A percentile compares a stretch with the other conserved stretches of the same genome.
These are phyloP conservation scores for Eulithis prunata DNA, from an alignment of 2,888 invertebrate species.

Conservation along the genomic window DNA sequence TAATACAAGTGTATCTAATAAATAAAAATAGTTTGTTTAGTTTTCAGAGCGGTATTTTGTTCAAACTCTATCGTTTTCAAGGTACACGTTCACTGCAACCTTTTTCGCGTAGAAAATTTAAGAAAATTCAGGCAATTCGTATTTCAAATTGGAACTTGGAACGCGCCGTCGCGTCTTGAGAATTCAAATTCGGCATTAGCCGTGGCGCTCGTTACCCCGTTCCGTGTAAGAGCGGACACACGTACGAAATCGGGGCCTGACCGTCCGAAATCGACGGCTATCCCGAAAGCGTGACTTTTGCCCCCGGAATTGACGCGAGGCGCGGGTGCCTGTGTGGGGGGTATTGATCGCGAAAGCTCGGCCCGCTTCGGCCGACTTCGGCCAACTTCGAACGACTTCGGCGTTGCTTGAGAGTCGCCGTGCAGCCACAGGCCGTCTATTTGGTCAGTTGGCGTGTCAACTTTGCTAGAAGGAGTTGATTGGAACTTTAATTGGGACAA, in stretches of 20 bases:
- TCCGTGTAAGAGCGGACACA: constrained; percentile 42
- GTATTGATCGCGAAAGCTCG: constrained; percentile 79
- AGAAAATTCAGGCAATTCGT: constrained; percentile 31
- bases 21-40: constrained; percentile 45
- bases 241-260: constrained; percentile 67
- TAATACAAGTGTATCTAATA: constrained; percentile 39
- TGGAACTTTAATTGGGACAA: constrained; percentile 81
- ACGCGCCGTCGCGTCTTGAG: constrained; percentile 41
- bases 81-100: constrained; percentile 15
- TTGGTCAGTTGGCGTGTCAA: constrained; percentile 77
- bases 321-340: constrained; percentile 67
- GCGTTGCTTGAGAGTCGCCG: constrained; percentile 67
- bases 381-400: constrained; percentile 68
- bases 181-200: constrained; percentile 59
- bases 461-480: constrained; percentile 73
- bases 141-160: constrained; percentile 45
- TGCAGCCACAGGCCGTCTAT: constrained; percentile 60
- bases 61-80: neutral
- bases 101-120: constrained; percentile 24
- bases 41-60: constrained; percentile 20
- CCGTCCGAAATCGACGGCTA: constrained; percentile 77
- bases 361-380: constrained; percentile 64
- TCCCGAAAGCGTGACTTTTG: constrained; percentile 81
- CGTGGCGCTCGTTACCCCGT: constrained; percentile 55
- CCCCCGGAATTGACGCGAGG: constrained; percentile 78